phyloP scores from a whole-genome alignment of 2,797 vertebrate genomes.

The Coendou prehensilis region DNA sequence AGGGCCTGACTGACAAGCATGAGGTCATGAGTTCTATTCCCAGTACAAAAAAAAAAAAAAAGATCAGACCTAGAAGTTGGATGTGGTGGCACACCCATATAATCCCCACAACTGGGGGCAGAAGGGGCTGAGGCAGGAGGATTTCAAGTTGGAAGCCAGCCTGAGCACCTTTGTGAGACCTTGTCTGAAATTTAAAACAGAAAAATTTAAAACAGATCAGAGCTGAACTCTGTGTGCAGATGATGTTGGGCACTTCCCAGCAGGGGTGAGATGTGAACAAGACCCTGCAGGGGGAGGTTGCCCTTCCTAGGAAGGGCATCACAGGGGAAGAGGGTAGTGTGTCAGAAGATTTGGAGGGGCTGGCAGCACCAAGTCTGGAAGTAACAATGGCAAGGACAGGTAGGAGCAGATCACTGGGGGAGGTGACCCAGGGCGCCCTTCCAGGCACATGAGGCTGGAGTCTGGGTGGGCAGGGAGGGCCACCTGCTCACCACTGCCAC shows the following conservation, averaged over 20 bases:
- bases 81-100: neutral
- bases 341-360: fast-evolving
- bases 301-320: neutral
- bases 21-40: too few relatives aligned
- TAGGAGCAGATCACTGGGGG: fast-evolving
- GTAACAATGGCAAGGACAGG: neutral
- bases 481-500: neutral
- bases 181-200: neutral
- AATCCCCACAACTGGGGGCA: neutral
- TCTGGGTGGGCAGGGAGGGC: neutral
- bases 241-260: neutral
- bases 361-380: neutral
- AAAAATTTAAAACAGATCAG: neutral
- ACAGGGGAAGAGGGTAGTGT: too few relatives aligned
- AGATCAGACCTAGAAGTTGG: neutral
- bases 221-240: neutral
- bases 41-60: too few relatives aligned
- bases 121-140: neutral
- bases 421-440: neutral
- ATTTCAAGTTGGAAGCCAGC: neutral
- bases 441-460: neutral
- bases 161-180: neutral
- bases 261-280: neutral
- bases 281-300: too few relatives aligned
- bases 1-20: too few relatives aligned